Conservation (phyloP, 2,888 invertebrate species). For the Neuroscelio doddi region DNA sequence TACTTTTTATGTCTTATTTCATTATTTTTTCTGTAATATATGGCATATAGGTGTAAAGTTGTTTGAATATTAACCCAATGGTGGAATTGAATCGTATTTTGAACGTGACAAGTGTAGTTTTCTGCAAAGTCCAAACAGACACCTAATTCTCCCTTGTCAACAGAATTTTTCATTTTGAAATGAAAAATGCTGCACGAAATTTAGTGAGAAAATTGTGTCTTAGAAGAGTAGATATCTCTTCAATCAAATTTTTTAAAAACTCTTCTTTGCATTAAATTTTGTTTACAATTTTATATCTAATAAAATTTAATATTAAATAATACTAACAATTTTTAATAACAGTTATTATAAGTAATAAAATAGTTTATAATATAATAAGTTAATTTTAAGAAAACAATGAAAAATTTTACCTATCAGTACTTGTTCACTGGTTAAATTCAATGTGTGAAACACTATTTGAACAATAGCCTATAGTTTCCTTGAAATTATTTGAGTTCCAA, state of each 20-base stretch:
- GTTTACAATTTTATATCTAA: conserved; percentile 7
- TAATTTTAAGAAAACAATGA: neutral
- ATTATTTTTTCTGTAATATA: conserved; percentile 11
- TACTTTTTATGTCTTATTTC: conserved; percentile 4
- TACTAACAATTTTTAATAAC: too few relatives aligned
- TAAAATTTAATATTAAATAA: too few relatives aligned
- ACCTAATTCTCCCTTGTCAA: neutral
- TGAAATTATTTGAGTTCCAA: conserved; percentile 15
- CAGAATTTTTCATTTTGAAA: conserved; percentile 6
- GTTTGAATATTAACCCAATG: conserved; percentile 30
- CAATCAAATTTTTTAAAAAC: conserved; percentile 5
- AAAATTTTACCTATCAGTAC: conserved; percentile 11
- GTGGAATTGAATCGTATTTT: conserved; percentile 35
- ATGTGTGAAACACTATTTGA: conserved; percentile 6
- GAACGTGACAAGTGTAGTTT: conserved; percentile 33
- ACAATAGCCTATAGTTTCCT: conserved; percentile 16
- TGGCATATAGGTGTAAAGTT: conserved; percentile 30
- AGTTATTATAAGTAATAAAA: too few relatives aligned
- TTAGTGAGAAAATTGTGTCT: conserved; percentile 3
- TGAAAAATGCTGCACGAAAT: neutral
- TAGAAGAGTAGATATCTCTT: conserved; percentile 6
- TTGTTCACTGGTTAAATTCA: conserved; percentile 16
- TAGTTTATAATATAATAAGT: too few relatives aligned
- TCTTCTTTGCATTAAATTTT: conserved; percentile 9
- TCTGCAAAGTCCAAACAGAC: conserved; percentile 18